A percentile compares a stretch with the other conserved stretches of the same genome.
phyloP scores from a whole-genome alignment of 2,797 vertebrate genomes.

The Coregonus ussuriensis region DNA sequence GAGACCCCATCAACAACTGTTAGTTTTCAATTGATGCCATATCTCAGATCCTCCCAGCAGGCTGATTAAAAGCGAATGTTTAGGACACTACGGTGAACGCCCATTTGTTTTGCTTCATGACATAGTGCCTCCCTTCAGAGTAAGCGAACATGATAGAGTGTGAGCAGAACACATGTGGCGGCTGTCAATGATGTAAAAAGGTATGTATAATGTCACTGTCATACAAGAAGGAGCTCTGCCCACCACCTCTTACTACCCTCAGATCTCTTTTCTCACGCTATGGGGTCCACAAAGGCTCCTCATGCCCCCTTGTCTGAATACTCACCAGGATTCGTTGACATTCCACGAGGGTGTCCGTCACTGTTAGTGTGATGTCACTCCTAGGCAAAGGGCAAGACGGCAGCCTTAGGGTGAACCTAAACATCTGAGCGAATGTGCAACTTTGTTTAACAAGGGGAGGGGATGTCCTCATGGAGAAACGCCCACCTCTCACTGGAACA shows the following conservation, averaged over 20 bases:
- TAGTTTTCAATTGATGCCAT: conserved; percentile 47
- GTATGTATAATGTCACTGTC: conserved; percentile 71
- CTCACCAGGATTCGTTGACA: conserved; percentile 16
- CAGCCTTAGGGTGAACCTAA: conserved; percentile 7
- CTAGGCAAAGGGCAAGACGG: conserved; percentile 6
- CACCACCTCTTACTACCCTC: conserved; percentile 34
- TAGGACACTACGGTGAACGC: conserved; percentile 56
- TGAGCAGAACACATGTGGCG: conserved; percentile 46
- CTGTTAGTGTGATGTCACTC: conserved; percentile 11
- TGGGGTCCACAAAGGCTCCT: conserved; percentile 13
- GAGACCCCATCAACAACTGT: conserved; percentile 57
- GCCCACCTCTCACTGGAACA: background rate
- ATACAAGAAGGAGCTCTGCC: conserved; percentile 43
- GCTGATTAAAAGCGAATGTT: conserved; percentile 68
- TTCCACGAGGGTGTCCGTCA: conserved; percentile 11
- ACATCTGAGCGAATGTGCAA: conserved; percentile 6
- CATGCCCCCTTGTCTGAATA: background rate
- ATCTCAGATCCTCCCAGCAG: conserved; percentile 26
- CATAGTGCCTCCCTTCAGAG: conserved; percentile 50
- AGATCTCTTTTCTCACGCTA: conserved; percentile 7
- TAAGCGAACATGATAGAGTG: conserved; percentile 25
- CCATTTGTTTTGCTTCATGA: conserved; percentile 63
- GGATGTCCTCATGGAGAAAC: conserved; percentile 9
- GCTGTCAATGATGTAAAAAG: conserved; percentile 43
- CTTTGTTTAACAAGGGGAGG: background rate